These are phyloP conservation scores for Pipistrellus pygmaeus DNA, from an alignment of 2,797 vertebrate genomes.

Conservation along the genomic window DNA sequence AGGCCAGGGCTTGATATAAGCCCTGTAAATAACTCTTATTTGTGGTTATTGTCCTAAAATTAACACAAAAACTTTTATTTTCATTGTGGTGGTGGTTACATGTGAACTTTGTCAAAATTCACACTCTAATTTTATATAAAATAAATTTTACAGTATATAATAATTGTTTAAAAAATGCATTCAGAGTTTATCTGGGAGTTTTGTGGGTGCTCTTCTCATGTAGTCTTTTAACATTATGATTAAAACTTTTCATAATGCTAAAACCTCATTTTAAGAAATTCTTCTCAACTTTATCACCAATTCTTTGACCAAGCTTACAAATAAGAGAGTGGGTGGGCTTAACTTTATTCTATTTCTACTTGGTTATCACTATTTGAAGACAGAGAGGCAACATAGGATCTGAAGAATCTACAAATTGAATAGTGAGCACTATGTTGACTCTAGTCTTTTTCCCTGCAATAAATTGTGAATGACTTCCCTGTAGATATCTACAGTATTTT, in stretches of 20 bases:
- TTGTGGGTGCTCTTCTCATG: neutral
- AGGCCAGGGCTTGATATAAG: neutral
- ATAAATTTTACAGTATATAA: conserved; percentile 36
- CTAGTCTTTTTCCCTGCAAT: neutral
- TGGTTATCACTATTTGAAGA: neutral
- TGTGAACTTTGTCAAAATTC: conserved; percentile 13
- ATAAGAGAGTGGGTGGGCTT: conserved; percentile 38
- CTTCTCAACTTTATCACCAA: neutral
- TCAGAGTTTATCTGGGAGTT: conserved; percentile 43
- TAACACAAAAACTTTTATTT: conserved; percentile 9
- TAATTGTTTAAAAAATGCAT: conserved; percentile 14
- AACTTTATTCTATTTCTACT: neutral
- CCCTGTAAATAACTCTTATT: conserved; percentile 34
- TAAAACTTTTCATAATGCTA: conserved; percentile 47
- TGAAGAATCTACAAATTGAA: neutral
- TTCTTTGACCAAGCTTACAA: conserved; percentile 47
- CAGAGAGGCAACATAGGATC: neutral
- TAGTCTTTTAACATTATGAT: neutral
- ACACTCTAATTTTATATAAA: neutral
- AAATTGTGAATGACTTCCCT: conserved; percentile 28
- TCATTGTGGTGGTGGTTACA: neutral
- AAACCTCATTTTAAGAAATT: conserved; percentile 25
- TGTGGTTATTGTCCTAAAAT: conserved; percentile 28
- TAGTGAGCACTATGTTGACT: neutral
- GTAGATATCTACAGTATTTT: neutral